Percentiles rank a stretch among this genome's conserved stretches.
phyloP scores from a whole-genome alignment of 2,797 vertebrate genomes.

The Propithecus deckenii region DNA sequence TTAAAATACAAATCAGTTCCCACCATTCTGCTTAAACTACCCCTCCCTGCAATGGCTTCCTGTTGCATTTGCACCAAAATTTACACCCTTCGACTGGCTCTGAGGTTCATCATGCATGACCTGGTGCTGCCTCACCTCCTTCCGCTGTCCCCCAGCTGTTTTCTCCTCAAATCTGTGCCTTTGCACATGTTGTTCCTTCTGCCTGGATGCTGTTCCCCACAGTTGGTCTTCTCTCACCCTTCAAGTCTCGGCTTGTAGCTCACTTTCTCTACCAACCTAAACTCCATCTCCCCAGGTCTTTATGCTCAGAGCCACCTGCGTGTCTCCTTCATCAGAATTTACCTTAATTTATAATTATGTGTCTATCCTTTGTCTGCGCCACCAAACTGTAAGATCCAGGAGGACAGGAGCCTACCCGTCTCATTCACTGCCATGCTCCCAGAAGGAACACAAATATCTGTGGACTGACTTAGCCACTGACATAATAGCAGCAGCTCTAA shows the following conservation, averaged over 20 bases:
- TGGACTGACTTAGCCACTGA: background rate
- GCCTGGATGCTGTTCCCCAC: background rate
- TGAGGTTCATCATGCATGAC: rapidly evolving
- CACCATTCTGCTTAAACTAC: background rate
- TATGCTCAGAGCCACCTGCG: background rate
- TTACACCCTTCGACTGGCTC: too few relatives aligned
- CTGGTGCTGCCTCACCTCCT: background rate
- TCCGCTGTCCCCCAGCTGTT: rapidly evolving
- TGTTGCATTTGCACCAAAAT: background rate
- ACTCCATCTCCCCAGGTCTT: background rate
- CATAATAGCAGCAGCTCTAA: background rate
- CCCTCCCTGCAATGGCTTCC: background rate
- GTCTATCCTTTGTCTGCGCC: background rate
- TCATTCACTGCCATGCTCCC: background rate
- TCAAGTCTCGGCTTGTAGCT: background rate
- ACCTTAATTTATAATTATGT: background rate
- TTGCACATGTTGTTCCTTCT: background rate
- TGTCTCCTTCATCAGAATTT: background rate
- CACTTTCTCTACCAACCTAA: background rate
- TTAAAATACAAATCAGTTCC: background rate
- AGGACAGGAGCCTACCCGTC: background rate
- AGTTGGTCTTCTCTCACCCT: too few relatives aligned
- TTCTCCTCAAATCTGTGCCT: background rate
- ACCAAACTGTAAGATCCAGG: background rate
- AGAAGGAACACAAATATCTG: background rate